Conservation (phyloP, 2,888 invertebrate species). For the Rhorus exstirpatorius region DNA sequence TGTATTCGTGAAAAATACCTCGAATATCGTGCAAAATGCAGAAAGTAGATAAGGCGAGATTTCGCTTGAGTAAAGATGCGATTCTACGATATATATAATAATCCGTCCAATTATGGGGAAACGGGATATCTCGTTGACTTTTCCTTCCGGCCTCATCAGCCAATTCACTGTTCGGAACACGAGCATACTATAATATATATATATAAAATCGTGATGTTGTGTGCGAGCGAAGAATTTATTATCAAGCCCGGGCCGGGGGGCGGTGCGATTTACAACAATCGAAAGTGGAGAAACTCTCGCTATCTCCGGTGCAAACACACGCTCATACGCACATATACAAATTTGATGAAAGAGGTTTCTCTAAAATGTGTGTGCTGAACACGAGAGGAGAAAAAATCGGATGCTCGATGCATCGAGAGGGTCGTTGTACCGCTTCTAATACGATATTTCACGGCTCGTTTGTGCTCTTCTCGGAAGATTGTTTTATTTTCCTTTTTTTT, state of each 20-base stretch:
- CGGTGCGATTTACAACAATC: constrained; percentile 76
- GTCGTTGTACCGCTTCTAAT: constrained; percentile 67
- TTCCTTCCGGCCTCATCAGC: constrained; percentile 12
- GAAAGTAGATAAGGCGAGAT: too few species aligned
- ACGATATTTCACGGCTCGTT: constrained; percentile 73
- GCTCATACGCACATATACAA: too few species aligned
- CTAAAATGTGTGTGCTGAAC: constrained; percentile 70
- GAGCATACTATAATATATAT: not conserved
- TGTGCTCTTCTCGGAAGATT: constrained; percentile 30
- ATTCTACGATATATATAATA: too few species aligned
- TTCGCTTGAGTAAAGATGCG: too few species aligned
- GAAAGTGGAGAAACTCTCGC: constrained; percentile 82
- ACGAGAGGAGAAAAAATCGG: constrained; percentile 16
- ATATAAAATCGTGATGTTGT: not conserved
- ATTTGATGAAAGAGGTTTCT: constrained; percentile 76
- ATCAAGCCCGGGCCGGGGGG: constrained; percentile 15
- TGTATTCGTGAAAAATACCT: too few species aligned
- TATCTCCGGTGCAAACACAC: too few species aligned
- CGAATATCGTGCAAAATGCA: too few species aligned
- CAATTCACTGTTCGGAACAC: not conserved
- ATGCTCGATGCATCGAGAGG: constrained; percentile 39
- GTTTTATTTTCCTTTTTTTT: not conserved
- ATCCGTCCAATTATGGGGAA: constrained; percentile 1
- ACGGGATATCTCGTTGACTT: constrained; percentile 19
- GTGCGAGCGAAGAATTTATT: constrained; percentile 48